Percentiles rank a stretch among this genome's conserved stretches.
Conservation (phyloP, 2,113 vertebrate species). For the Mungos mungo region DNA sequence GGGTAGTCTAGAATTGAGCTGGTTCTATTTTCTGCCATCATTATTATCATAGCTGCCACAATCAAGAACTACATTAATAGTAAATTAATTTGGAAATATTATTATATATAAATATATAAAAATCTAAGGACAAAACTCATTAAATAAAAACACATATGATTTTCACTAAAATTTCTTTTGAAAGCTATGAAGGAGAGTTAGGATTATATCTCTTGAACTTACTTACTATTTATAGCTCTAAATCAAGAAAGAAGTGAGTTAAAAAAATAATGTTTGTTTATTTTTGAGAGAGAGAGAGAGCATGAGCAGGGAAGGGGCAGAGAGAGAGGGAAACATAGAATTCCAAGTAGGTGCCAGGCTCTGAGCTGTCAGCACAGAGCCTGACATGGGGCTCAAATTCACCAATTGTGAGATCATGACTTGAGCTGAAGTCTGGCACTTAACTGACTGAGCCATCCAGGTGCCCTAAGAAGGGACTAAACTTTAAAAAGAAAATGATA, state of each 20-base stretch:
- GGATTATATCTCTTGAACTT: not conserved
- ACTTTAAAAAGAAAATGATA: not conserved
- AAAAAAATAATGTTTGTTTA: not conserved
- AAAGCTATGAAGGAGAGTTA: not conserved
- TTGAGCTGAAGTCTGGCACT: too few relatives aligned
- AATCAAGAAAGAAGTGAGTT: not conserved
- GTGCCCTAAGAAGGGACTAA: not conserved
- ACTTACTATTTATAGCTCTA: not conserved
- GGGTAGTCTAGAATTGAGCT: not conserved
- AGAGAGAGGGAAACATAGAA: too few relatives aligned
- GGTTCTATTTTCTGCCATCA: not conserved
- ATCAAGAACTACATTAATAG: not conserved
- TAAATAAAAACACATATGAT: not conserved
- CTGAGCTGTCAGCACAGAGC: too few relatives aligned
- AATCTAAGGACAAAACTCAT: not conserved
- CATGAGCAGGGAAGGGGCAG: too few relatives aligned
- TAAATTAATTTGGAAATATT: not conserved
- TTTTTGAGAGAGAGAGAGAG: too few relatives aligned
- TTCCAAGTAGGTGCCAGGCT: too few relatives aligned
- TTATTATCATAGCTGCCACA: not conserved
- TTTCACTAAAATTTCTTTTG: not conserved
- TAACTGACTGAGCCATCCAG: too few relatives aligned
- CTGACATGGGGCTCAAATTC: too few relatives aligned
- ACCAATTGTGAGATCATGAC: too few relatives aligned
- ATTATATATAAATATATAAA: not conserved